phyloP scores from a whole-genome alignment of 2,888 invertebrate species.

The Campoplex nolae region DNA sequence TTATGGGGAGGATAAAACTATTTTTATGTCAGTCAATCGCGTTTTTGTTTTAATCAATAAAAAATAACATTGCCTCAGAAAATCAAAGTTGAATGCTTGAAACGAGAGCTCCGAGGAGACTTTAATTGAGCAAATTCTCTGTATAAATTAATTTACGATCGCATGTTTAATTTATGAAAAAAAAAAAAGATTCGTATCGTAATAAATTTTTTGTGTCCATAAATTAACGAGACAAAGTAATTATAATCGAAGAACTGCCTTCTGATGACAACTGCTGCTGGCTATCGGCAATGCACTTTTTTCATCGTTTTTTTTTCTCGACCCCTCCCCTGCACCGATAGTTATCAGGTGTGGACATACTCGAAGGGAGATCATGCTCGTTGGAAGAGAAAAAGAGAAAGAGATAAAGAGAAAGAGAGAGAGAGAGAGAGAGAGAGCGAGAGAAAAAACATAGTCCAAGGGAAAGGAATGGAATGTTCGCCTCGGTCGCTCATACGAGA shows the following conservation, averaged over 20 bases:
- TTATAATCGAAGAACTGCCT: slow-evolving; percentile 56
- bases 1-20: no score
- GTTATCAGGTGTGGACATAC: slow-evolving; percentile 65
- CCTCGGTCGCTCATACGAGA: slow-evolving; percentile 64
- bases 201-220: slow-evolving; percentile 11
- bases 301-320: slow-evolving; percentile 21
- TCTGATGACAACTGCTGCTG: slow-evolving; percentile 51
- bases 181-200: neutral
- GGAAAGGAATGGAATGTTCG: slow-evolving; percentile 67
- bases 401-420: slow-evolving; percentile 40
- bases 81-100: no score
- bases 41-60: no score
- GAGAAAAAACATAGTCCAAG: slow-evolving; percentile 50
- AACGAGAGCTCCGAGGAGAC: neutral
- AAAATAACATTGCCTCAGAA: no score
- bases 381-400: slow-evolving; percentile 50
- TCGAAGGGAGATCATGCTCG: slow-evolving; percentile 55
- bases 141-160: neutral
- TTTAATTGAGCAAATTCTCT: neutral
- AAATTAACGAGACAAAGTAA: slow-evolving; percentile 67
- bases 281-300: slow-evolving; percentile 50
- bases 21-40: no score
- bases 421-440: slow-evolving; percentile 42
- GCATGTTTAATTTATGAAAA: neutral
- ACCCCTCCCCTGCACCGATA: slow-evolving; percentile 51